Conservation (phyloP, 1,140 invertebrate genomes). For the Saccostrea glomerata region DNA sequence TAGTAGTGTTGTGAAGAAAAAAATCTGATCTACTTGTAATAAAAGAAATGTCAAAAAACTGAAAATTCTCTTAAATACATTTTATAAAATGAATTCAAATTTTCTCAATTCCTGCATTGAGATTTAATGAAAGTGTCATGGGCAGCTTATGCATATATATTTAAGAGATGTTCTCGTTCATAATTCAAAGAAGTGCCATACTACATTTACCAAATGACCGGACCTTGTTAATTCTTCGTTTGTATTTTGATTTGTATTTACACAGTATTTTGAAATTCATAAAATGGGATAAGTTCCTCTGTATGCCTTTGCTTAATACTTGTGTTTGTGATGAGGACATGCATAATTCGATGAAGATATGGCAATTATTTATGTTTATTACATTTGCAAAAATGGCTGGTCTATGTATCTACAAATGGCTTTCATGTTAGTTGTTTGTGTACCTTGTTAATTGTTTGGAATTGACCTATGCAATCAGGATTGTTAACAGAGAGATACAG, state of each 20-base stretch:
- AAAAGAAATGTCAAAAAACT: neutral
- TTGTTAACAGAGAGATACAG: neutral
- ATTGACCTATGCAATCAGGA: conserved; percentile 30
- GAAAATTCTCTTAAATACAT: neutral
- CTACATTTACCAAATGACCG: conserved; percentile 16
- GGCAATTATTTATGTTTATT: conserved; percentile 10
- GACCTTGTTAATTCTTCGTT: neutral
- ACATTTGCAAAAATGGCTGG: conserved; percentile 6
- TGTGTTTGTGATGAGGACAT: conserved; percentile 1
- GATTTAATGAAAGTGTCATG: neutral
- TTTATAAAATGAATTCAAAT: neutral
- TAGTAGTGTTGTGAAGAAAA: neutral
- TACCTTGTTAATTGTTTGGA: conserved; percentile 38
- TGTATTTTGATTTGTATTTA: neutral
- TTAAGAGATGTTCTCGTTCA: neutral
- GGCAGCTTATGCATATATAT: conserved; percentile 14
- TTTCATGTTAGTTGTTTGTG: conserved; percentile 38
- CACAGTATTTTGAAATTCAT: conserved; percentile 12
- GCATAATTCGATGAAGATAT: neutral
- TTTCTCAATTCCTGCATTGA: neutral
- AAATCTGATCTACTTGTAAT: neutral
- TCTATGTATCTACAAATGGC: conserved; percentile 25
- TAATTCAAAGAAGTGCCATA: conserved; percentile 14
- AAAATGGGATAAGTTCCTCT: neutral
- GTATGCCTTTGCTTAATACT: neutral